Conservation (phyloP, 1,140 invertebrate genomes). For the Brachionus calyciflorus region DNA sequence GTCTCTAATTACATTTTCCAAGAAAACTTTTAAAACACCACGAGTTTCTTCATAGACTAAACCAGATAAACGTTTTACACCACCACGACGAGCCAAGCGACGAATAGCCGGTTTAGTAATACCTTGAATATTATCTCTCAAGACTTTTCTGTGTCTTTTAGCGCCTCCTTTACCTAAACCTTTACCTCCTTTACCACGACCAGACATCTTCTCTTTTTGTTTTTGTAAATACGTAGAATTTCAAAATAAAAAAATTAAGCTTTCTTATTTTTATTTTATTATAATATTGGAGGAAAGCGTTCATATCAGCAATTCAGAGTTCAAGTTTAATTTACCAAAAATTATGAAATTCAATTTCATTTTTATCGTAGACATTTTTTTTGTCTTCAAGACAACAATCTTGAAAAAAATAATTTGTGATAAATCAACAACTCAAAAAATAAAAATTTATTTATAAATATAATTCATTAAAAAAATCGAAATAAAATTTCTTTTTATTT, state of each 20-base stretch:
- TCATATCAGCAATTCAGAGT: neutral
- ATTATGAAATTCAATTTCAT: too few species aligned
- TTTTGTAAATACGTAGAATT: neutral
- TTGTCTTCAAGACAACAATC: too few species aligned
- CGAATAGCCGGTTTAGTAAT: conserved; percentile 70
- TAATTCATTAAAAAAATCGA: too few species aligned
- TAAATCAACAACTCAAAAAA: too few species aligned
- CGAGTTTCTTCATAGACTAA: conserved; percentile 72
- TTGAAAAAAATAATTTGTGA: too few species aligned
- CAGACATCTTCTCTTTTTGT: conserved; percentile 53
- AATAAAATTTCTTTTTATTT: too few species aligned
- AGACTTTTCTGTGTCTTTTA: conserved; percentile 65
- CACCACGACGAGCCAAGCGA: conserved; percentile 70
- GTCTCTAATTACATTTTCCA: conserved; percentile 77
- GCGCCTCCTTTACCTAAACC: conserved; percentile 65
- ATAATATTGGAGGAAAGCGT: too few species aligned
- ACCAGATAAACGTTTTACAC: conserved; percentile 73
- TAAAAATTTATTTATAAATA: too few species aligned
- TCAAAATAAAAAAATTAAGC: neutral
- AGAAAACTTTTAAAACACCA: conserved; percentile 72
- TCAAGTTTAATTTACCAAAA: neutral
- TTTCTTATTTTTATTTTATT: neutral
- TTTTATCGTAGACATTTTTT: too few species aligned
- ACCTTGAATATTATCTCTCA: conserved; percentile 72
- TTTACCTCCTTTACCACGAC: conserved; percentile 63